Evolutionary conservation across 2,888 invertebrate genomes (phyloP).

Genomic region (Scaeva pyrastri): DNA sequence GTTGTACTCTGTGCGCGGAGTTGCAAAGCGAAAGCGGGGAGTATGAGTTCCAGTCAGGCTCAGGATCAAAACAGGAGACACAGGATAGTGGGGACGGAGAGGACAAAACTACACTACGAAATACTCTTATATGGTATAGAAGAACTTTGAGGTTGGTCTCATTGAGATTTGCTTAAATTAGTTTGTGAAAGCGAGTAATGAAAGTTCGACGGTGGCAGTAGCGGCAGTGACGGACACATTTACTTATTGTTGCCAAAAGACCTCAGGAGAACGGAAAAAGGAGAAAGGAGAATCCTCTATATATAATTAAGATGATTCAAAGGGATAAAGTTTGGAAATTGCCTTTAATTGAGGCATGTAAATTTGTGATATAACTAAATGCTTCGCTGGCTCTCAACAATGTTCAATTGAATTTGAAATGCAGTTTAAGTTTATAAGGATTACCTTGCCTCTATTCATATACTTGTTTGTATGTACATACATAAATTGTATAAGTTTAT

Average conservation of each 20-base stretch:
- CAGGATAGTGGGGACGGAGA: no score
- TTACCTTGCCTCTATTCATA: neutral
- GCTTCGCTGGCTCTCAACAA: slow-evolving; percentile 34
- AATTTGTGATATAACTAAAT: slow-evolving; percentile 38
- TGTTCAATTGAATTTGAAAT: slow-evolving; percentile 41
- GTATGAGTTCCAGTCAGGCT: no score
- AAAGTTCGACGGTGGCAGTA: slow-evolving; percentile 57
- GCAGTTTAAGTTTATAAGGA: slow-evolving; percentile 1
- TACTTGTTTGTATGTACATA: no score
- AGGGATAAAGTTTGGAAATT: slow-evolving; percentile 58
- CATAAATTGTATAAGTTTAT: no score
- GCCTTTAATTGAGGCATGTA: slow-evolving; percentile 55
- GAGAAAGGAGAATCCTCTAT: neutral
- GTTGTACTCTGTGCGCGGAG: neutral
- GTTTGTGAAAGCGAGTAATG: slow-evolving; percentile 54
- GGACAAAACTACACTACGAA: neutral
- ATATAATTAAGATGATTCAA: slow-evolving; percentile 31
- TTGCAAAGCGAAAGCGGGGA: no score
- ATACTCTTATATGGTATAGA: neutral
- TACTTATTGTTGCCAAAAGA: neutral
- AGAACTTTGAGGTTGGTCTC: slow-evolving; percentile 25
- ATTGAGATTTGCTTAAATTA: slow-evolving; percentile 58
- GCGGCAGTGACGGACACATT: no score
- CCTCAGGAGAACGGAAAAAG: neutral
- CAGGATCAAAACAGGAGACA: no score